A percentile compares a stretch with the other conserved stretches of the same genome.
Evolutionary conservation across 2,888 invertebrate species (phyloP).

Genomic region (Oscheius sp.): DNA sequence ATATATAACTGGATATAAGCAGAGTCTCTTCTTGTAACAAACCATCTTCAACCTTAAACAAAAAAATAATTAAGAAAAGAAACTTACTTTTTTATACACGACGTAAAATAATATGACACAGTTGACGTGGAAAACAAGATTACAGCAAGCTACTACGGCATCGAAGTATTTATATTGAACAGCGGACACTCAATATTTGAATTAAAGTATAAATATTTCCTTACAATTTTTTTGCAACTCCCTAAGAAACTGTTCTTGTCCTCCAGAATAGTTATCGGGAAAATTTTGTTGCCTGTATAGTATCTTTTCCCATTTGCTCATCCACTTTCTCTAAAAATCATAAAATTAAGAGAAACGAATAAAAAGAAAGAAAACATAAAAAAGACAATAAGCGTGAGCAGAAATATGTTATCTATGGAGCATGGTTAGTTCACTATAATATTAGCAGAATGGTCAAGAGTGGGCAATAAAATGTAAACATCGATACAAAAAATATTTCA

Average conservation of each 20-base stretch:
- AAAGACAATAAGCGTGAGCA: no score
- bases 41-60: slow-evolving; percentile 49
- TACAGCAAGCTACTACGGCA: slow-evolving; percentile 83
- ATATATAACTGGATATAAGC: background rate
- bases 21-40: slow-evolving; percentile 62
- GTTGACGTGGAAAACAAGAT: slow-evolving; percentile 85
- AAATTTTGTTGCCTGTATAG: slow-evolving; percentile 87
- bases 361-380: no score
- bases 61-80: no score
- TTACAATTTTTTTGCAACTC: slow-evolving; percentile 78
- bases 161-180: slow-evolving; percentile 82
- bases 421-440: no score
- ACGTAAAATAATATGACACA: slow-evolving; percentile 72
- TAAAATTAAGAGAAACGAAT: no score
- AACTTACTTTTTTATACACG: slow-evolving; percentile 61
- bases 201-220: background rate
- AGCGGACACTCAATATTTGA: slow-evolving; percentile 79
- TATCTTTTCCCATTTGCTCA: slow-evolving; percentile 84
- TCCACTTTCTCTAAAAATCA: background rate
- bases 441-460: no score
- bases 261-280: slow-evolving; percentile 92
- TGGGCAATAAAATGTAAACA: no score
- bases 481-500: no score
- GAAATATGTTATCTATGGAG: no score
- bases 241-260: slow-evolving; percentile 84